Conservation (phyloP, 2,113 vertebrate species). For the Misgurnus mizolepis region DNA sequence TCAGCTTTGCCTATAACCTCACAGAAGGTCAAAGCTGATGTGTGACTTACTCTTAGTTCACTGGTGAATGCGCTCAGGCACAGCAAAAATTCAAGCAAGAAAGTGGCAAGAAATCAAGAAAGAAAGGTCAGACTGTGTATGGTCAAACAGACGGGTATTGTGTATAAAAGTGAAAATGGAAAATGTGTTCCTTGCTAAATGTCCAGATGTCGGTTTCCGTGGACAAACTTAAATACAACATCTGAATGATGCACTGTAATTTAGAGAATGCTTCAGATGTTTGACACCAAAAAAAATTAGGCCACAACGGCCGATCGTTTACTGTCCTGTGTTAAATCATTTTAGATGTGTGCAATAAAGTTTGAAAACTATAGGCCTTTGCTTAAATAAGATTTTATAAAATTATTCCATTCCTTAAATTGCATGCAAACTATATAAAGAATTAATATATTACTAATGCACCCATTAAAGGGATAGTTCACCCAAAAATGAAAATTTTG, state of each 20-base stretch:
- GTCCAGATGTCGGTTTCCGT: slow-evolving; percentile 55
- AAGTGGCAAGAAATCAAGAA: neutral
- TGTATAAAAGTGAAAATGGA: slow-evolving; percentile 48
- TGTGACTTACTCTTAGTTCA: slow-evolving; percentile 12
- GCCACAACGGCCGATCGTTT: slow-evolving; percentile 49
- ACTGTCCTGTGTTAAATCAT: slow-evolving; percentile 37
- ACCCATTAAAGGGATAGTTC: no score
- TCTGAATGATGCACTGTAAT: slow-evolving; percentile 47
- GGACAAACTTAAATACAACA: slow-evolving; percentile 41
- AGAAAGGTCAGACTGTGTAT: neutral
- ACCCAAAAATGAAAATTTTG: no score
- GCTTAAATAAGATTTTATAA: slow-evolving; percentile 29
- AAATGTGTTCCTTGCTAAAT: slow-evolving; percentile 37
- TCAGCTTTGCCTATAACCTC: slow-evolving; percentile 1
- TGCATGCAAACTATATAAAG: neutral
- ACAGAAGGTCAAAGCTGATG: slow-evolving; percentile 19
- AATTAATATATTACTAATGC: neutral
- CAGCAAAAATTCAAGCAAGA: slow-evolving; percentile 19
- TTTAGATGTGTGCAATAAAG: slow-evolving; percentile 42
- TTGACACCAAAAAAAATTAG: slow-evolving; percentile 34
- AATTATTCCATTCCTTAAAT: slow-evolving; percentile 48
- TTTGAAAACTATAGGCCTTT: slow-evolving; percentile 14
- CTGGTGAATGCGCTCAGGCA: slow-evolving; percentile 17
- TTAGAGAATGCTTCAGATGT: slow-evolving; percentile 55
- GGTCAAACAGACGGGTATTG: slow-evolving; percentile 29